Conservation (phyloP, 2,797 vertebrate genomes). For the Chrysocyon brachyurus region DNA sequence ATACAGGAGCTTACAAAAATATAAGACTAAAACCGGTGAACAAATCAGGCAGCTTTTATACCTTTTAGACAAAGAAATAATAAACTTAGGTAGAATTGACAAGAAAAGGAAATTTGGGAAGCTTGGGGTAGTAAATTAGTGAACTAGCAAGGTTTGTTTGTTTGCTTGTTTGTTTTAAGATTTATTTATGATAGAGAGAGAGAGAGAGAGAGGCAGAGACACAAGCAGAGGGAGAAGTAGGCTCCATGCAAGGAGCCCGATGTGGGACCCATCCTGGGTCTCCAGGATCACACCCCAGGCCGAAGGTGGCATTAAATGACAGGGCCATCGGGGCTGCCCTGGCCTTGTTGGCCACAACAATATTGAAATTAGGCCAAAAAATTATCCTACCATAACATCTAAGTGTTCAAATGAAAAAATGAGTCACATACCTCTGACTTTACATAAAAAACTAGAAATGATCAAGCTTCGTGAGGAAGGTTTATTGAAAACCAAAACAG, state of each 20-base stretch:
- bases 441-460: background rate
- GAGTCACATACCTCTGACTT: background rate
- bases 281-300: too few relatives aligned
- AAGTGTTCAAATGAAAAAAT: background rate
- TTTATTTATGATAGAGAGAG: too few relatives aligned
- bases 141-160: background rate
- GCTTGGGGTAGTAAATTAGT: background rate
- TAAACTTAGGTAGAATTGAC: background rate
- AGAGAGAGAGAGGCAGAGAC: too few relatives aligned
- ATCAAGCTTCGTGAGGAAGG: background rate
- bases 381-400: background rate
- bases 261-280: too few relatives aligned
- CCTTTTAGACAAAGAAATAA: background rate
- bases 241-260: too few relatives aligned
- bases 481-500: background rate
- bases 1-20: background rate
- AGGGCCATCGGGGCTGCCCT: too few relatives aligned
- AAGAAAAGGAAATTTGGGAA: background rate
- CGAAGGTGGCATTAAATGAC: too few relatives aligned
- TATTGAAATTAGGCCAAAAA: background rate
- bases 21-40: background rate
- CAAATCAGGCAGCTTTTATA: background rate
- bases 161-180: too few relatives aligned
- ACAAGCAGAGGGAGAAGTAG: too few relatives aligned
- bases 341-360: background rate